phyloP scores from a whole-genome alignment of 2,888 invertebrate species.

The Hypomecis punctinalis region DNA sequence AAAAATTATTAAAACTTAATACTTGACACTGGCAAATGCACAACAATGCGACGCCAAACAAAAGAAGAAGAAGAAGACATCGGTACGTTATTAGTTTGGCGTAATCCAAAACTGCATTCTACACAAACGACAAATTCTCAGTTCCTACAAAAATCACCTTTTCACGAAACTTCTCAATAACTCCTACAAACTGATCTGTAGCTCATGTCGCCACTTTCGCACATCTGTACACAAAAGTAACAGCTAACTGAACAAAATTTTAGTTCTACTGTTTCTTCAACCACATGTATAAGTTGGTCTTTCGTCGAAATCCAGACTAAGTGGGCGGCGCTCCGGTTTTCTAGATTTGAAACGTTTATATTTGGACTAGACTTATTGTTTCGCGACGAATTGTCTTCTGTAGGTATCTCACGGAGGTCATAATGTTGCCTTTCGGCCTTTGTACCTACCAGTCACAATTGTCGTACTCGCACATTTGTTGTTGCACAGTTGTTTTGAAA shows the following conservation, averaged over 20 bases:
- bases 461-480: too few relatives aligned
- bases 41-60: too few relatives aligned
- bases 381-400: constrained; percentile 9
- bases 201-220: background rate
- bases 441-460: too few relatives aligned
- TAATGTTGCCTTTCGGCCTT: too few relatives aligned
- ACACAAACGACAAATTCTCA: too few relatives aligned
- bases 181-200: background rate
- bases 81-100: too few relatives aligned
- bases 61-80: too few relatives aligned
- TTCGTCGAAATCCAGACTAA: constrained; percentile 24
- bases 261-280: background rate
- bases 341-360: constrained; percentile 25
- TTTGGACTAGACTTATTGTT: constrained; percentile 21
- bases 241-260: background rate
- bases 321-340: constrained; percentile 27
- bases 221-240: background rate
- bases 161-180: background rate
- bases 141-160: background rate
- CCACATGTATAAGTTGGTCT: background rate
- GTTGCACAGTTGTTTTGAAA: too few relatives aligned
- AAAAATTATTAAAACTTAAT: too few relatives aligned
- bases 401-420: too few relatives aligned
- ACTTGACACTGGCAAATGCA: too few relatives aligned
- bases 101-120: too few relatives aligned